Conservation (phyloP, 1,140 invertebrate species). For the Leptoteleia sp. region DNA sequence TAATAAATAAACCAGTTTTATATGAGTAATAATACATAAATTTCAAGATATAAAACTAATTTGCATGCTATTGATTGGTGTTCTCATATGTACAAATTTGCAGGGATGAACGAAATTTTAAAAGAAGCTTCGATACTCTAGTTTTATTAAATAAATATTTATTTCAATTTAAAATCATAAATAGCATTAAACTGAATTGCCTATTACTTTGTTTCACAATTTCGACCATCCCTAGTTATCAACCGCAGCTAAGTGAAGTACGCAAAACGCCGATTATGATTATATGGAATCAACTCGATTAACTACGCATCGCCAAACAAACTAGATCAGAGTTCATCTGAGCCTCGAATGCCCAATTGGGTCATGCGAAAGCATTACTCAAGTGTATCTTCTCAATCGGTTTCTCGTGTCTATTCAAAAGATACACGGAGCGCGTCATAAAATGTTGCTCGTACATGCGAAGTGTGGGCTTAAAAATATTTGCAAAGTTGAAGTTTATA, state of each 20-base stretch:
- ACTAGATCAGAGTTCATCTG: constrained; percentile 40
- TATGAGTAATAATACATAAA: no score
- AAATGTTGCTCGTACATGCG: constrained; percentile 1
- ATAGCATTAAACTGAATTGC: constrained; percentile 4
- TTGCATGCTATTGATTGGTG: not conserved
- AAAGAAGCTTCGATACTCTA: not conserved
- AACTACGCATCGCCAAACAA: constrained; percentile 33
- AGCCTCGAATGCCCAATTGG: constrained; percentile 67
- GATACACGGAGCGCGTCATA: constrained; percentile 40
- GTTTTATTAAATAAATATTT: constrained; percentile 19
- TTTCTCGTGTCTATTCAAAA: constrained; percentile 12
- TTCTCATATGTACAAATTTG: constrained; percentile 25
- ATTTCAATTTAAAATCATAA: constrained; percentile 9
- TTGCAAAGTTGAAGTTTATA: constrained; percentile 6
- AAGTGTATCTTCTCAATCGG: constrained; percentile 28
- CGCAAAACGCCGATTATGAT: constrained; percentile 26
- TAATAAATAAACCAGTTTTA: not conserved
- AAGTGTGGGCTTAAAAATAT: constrained; percentile 25
- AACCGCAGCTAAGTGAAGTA: constrained; percentile 16
- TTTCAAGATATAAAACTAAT: constrained; percentile 22
- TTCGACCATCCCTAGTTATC: constrained; percentile 34
- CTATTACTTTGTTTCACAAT: constrained; percentile 26
- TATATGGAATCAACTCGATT: constrained; percentile 26
- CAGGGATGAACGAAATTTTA: constrained; percentile 24
- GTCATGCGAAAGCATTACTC: constrained; percentile 76